Base-by-base conservation (phyloP, 37 sponge, comb jelly and placozoan genomes). In the Haliclona indistincta region DNA sequence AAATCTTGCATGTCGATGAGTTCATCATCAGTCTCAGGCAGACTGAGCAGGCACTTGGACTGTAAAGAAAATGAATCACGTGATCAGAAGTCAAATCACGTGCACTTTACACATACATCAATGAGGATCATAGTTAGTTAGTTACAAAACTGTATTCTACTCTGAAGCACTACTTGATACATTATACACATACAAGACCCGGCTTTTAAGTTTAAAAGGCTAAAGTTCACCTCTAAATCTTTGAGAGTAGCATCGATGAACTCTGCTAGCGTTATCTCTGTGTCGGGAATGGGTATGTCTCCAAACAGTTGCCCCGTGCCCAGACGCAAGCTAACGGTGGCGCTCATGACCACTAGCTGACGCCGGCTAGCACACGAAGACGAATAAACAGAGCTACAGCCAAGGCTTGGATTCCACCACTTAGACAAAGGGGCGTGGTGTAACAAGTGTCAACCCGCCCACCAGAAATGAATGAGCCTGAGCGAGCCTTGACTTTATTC, bases 21-120 rank as follows among this genome's bases (percentile, higher is more conserved):
- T 0, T 78, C 74, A 17, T 73, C 74, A 38, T 81, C 88, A 7
- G 63, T 70, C n/a, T 81, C 73, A n/a, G 89, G 83, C 0, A 88
- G 75, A 7, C 56, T 55, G 1, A 88, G 54, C 23, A 28, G 25
- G 11, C 79, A 1, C 37, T 82, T 63, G 42, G 65, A 23, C 89
- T 88, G 64, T 2, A 22, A 17, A 42, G 23, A 17, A 26, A 17
- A 36, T 15, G 51, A 3, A 40, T 0, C 58, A 15, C 58, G 35
- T 7, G 26, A 2, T 20, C 45, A 13, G 34, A 3, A 4, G 54
- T 54, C 2, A 29, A 49, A 49, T n/a, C n/a, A n/a, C n/a, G n/a
- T n/a, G n/a, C n/a, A n/a, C n/a, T n/a, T n/a, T n/a, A n/a, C n/a
- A n/a, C n/a, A n/a, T n/a, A n/a, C n/a, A n/a, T n/a, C n/a, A n/a